Evolutionary conservation across 2,888 invertebrate genomes (phyloP), one percentile per base, ranked within the genome.

Genomic region (Operophtera brumata): DNA sequence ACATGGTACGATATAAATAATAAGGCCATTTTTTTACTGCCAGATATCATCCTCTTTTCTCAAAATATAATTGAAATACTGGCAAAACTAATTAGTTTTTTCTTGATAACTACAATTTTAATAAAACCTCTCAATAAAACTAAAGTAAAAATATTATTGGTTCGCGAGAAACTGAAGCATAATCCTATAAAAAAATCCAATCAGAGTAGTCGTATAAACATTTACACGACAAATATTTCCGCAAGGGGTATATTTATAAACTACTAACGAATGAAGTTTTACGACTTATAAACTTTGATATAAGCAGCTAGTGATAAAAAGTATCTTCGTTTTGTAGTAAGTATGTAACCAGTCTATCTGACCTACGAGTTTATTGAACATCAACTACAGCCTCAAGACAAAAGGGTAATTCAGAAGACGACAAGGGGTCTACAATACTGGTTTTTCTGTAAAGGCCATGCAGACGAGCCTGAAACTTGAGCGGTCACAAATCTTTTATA

Each of bases 181-280:
- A 9, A 30, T 9, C 5, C 30, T 8, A 30, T 30, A 30, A 30
- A 30, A 30, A 30, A 30, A 8, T 7, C 8, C 30, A 30, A 9
- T 30, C 30, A 30, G 1, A 30, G 7, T 7, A 30, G 30, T 9
- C 30, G 30, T 30, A 34, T 34, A 34, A 34, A 34, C 2, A 34
- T 8, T 10, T 39, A 10, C 10, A n/a, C 4, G 28, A 26, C 20
- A 42, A 37, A 43, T 36, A 43, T 43, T 32, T 43, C 12, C n/a
- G n/a, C 14, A 20, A 42, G 13, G 28, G 7, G 37, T 36, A 41
- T 13, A 44, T 35, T 26, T 62, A 74, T 77, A 68, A 77, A 77
- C 76, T 73, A 62, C 64, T 70, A 75, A 72, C 69, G 67, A 73
- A 74, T 66, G 60, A 57, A 50, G 54, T 69, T 80, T 80, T 80